phyloP scores from a whole-genome alignment of 1,140 invertebrate genomes.

The Lordiphosa mommai region DNA sequence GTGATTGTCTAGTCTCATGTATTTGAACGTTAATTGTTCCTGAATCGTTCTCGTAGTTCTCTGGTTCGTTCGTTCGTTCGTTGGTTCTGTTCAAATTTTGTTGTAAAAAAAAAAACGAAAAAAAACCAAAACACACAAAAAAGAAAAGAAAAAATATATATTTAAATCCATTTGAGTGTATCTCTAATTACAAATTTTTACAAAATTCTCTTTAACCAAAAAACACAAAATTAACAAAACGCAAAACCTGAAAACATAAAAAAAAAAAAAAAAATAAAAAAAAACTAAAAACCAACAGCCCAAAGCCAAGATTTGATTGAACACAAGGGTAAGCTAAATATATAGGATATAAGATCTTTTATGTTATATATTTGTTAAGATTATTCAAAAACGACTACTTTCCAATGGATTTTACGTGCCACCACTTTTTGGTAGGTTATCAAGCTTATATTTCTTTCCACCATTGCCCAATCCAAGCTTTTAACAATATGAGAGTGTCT shows the following conservation, averaged over 20 bases:
- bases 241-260: slow-evolving; percentile 23
- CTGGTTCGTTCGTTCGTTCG: slow-evolving; percentile 50
- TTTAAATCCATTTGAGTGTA: slow-evolving; percentile 44
- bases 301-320: slow-evolving; percentile 26
- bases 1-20: slow-evolving; percentile 1
- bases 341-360: not conserved
- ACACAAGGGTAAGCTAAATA: slow-evolving; percentile 17
- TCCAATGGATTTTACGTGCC: too few relatives aligned
- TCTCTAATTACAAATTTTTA: slow-evolving; percentile 46
- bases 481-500: too few relatives aligned
- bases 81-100: slow-evolving; percentile 52
- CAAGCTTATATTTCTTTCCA: too few relatives aligned
- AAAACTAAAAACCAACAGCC: slow-evolving; percentile 43
- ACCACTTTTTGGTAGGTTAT: too few relatives aligned
- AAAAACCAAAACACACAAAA: slow-evolving; percentile 14
- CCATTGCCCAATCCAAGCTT: too few relatives aligned
- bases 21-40: slow-evolving; percentile 1
- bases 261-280: slow-evolving; percentile 22
- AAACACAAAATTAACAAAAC: slow-evolving; percentile 38
- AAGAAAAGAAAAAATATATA: slow-evolving; percentile 16
- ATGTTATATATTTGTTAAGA: too few relatives aligned
- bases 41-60: slow-evolving; percentile 51
- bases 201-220: slow-evolving; percentile 50
- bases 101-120: slow-evolving; percentile 14
- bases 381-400: too few relatives aligned